phyloP scores from a whole-genome alignment of 2,797 vertebrate genomes.

The Eurystomus glaucurus region DNA sequence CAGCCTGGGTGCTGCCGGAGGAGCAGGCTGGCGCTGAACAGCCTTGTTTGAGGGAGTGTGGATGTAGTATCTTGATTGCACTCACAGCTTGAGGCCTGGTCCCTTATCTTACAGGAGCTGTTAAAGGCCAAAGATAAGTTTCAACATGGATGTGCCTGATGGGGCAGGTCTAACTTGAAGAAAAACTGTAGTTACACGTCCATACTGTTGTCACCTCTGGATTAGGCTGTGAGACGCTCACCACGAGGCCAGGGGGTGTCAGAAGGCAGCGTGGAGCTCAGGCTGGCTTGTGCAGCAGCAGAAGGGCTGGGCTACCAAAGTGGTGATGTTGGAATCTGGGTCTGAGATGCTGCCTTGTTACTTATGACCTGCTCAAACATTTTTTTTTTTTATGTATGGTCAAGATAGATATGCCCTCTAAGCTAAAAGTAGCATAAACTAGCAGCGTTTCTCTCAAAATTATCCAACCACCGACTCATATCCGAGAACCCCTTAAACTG shows the following conservation, averaged over 20 bases:
- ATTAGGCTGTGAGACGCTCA: neutral
- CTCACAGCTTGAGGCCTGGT: neutral
- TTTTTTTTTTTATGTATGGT: neutral
- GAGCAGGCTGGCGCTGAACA: neutral
- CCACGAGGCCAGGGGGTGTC: neutral
- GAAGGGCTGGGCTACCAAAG: neutral
- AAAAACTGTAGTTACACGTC: neutral
- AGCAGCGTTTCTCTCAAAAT: neutral
- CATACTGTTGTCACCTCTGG: neutral
- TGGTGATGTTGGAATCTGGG: neutral
- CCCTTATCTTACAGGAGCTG: neutral
- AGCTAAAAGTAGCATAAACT: neutral
- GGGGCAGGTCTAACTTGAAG: neutral
- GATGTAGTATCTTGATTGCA: neutral
- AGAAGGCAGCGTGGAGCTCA: neutral
- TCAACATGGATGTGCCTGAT: rapidly evolving
- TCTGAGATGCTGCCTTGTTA: neutral
- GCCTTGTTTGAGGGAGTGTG: neutral
- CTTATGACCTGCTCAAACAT: neutral
- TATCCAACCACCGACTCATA: neutral
- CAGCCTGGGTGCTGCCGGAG: neutral
- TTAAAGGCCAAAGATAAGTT: neutral
- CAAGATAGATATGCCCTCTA: neutral
- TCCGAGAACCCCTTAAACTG: neutral
- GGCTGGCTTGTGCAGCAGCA: neutral